Base-by-base conservation (phyloP, 2,113 vertebrate genomes). In the Albula goreensis region DNA sequence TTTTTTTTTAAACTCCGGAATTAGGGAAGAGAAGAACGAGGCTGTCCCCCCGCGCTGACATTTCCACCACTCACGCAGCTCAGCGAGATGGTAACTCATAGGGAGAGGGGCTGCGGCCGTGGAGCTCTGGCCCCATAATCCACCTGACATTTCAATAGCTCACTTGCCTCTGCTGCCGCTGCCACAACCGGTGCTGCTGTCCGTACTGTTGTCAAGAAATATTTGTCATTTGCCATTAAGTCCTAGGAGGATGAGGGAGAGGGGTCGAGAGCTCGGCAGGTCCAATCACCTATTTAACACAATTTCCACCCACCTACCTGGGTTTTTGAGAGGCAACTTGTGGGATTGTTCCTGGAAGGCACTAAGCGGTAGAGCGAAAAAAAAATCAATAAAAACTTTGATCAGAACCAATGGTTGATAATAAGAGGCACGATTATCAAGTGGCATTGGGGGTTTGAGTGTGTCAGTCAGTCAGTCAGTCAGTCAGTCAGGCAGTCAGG, bases 111-210 rank as follows among this genome's bases (percentile, higher is more conserved):
- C 22, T 13, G 63, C 50, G 53, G 50, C 70, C 70, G 80, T 56
- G 83, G 85, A 53, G 80, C 19, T 19, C 78, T 87, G 56, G 88
- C 78, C 83, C 86, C 81, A 89, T 90, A 92, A 89, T 91, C 90
- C 88, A 88, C 86, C 89, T 89, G 91, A 89, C 86, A 89, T 91
- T 91, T 92, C 86, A 90, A 91, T 87, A 89, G 78, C 49, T 60
- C 51, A 63, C 41, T 49, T 63, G 17, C 2, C 4, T 60, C 8
- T 12, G 57, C 57, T 11, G 5, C 60, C 3, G 2, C 19, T 15
- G 60, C 63, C 50, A 11, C 19, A 49, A 15, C 57, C 53, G 4
- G 3, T 11, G 53, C 53, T 70, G 13, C 52, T 41, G 19, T 22
- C 63, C 19, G 2, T 8, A 22, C 63, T 4, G 19, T 70, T n/a